These are phyloP conservation scores for Mormyrus proboscirostris DNA, from an alignment of 2,797 vertebrate species.

Conservation along the genomic window DNA sequence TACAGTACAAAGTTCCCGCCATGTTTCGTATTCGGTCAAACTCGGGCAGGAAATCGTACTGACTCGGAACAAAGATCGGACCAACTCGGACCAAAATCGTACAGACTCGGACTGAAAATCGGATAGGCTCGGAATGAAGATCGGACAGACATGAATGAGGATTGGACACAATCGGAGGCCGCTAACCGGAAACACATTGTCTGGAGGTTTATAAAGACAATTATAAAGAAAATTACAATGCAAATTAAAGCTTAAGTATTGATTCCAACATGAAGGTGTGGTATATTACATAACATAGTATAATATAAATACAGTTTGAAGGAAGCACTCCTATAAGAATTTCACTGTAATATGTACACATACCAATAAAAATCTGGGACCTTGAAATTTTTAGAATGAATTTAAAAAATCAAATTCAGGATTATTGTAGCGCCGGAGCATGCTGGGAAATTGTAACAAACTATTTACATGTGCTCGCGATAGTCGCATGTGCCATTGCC, in stretches of 20 bases:
- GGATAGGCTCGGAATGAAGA: not conserved
- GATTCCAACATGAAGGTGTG: not conserved
- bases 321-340: not conserved
- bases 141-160: not conserved
- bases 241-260: not conserved
- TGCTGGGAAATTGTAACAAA: not conserved
- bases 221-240: not conserved
- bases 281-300: not conserved
- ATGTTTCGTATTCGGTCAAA: not conserved
- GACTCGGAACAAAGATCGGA: not conserved
- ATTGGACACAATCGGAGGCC: not conserved
- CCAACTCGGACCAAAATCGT: not conserved
- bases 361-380: not conserved
- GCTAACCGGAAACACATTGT: not conserved
- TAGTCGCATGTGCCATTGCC: not conserved
- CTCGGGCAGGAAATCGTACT: not conserved
- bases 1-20: constrained; percentile 4
- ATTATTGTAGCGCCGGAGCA: not conserved
- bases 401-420: not conserved
- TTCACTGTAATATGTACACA: not conserved
- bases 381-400: not conserved
- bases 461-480: not conserved
- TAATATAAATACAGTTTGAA: not conserved
- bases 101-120: not conserved
- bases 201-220: not conserved